Evolutionary conservation across 2,888 invertebrate species (phyloP).

Genomic region (Rosalia funebris): DNA sequence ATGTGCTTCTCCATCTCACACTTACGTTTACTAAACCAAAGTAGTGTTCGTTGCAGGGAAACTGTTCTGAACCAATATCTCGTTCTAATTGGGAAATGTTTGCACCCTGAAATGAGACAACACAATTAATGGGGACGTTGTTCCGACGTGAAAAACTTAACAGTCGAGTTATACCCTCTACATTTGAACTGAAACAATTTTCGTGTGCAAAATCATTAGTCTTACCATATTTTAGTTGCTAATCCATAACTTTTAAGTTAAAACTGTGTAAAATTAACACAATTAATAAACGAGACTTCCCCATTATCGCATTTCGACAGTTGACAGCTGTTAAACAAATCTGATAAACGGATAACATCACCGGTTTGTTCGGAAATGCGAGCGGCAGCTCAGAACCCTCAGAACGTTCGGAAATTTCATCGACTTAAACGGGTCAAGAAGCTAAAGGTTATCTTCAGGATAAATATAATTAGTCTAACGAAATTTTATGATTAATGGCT

Average conservation of each 20-base stretch:
- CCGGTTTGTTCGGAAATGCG: background rate
- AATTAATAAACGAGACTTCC: slow-evolving; percentile 59
- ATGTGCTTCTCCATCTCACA: slow-evolving; percentile 49
- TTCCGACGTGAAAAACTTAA: too few relatives aligned
- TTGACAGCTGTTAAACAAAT: slow-evolving; percentile 56
- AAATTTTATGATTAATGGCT: too few relatives aligned
- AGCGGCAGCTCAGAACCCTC: too few relatives aligned
- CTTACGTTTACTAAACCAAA: slow-evolving; percentile 99
- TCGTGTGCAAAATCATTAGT: slow-evolving; percentile 1
- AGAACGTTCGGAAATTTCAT: too few relatives aligned
- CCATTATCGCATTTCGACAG: slow-evolving; percentile 64
- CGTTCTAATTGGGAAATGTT: slow-evolving; percentile 99
- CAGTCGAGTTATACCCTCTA: background rate
- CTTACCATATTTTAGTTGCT: slow-evolving; percentile 63
- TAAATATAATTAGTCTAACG: too few relatives aligned
- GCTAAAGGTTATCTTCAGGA: too few relatives aligned
- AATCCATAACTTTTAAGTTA: slow-evolving; percentile 63
- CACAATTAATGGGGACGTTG: too few relatives aligned
- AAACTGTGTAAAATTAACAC: slow-evolving; percentile 61
- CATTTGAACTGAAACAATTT: background rate
- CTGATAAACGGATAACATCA: slow-evolving; percentile 7
- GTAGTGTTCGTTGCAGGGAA: slow-evolving; percentile 98
- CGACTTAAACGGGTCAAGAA: too few relatives aligned
- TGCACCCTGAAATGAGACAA: slow-evolving; percentile 82
- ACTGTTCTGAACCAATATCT: slow-evolving; percentile 98